Percentiles rank a stretch among this genome's conserved stretches.
phyloP scores from a whole-genome alignment of 2,888 invertebrate species.

The Parnassius orleans region DNA sequence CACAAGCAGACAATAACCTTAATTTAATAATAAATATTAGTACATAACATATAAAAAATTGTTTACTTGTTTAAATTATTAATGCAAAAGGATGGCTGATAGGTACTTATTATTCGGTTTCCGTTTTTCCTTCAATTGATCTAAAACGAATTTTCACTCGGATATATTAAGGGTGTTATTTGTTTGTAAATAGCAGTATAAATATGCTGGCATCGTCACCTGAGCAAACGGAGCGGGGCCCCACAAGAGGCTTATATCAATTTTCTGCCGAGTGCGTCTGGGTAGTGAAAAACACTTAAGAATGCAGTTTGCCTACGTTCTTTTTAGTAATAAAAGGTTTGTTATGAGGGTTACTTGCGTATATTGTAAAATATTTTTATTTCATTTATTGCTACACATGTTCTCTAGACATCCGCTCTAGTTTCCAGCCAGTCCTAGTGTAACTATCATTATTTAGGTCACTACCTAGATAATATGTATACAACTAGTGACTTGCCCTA shows the following conservation, averaged over 20 bases:
- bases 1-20: too few relatives aligned
- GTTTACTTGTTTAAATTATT: constrained; percentile 51
- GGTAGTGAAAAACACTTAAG: constrained; percentile 68
- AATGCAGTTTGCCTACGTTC: constrained; percentile 46
- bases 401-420: too few relatives aligned
- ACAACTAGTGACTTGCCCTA: too few relatives aligned
- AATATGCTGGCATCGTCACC: constrained; percentile 69
- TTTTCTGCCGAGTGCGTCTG: constrained; percentile 76
- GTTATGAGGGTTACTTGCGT: neutral
- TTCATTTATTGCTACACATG: too few relatives aligned
- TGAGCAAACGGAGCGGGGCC: constrained; percentile 62
- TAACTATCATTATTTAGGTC: too few relatives aligned
- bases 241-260: constrained; percentile 78
- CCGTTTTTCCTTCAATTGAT: constrained; percentile 38
- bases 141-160: constrained; percentile 40
- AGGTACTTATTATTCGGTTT: constrained; percentile 64
- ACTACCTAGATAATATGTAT: too few relatives aligned
- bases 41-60: too few relatives aligned
- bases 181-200: constrained; percentile 37
- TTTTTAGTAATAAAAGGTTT: constrained; percentile 15
- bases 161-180: constrained; percentile 41
- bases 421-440: too few relatives aligned
- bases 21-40: too few relatives aligned
- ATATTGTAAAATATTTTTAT: too few relatives aligned
- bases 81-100: constrained; percentile 48